A percentile compares a stretch with the other conserved stretches of the same genome.
phyloP scores from a whole-genome alignment of 2,113 vertebrate species.

The Plecotus auritus region DNA sequence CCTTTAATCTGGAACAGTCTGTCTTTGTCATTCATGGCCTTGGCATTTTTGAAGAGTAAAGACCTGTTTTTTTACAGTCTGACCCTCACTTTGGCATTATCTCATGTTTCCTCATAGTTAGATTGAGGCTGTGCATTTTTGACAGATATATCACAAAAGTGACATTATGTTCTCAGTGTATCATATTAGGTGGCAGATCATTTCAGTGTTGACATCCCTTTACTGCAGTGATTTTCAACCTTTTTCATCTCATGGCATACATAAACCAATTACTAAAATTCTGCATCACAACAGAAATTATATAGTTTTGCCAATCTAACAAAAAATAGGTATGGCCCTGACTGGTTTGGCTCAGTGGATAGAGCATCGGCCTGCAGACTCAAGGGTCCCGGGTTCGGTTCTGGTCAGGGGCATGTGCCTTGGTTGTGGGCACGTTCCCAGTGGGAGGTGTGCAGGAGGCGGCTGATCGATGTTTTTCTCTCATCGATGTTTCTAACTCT shows the following conservation, averaged over 20 bases:
- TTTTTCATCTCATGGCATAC: background rate
- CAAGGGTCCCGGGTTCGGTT: too few relatives aligned
- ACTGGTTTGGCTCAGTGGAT: too few relatives aligned
- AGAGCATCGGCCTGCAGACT: too few relatives aligned
- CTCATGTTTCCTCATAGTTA: background rate
- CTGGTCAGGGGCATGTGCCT: too few relatives aligned
- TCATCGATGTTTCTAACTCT: too few relatives aligned
- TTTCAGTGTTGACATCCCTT: background rate
- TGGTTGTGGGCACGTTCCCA: too few relatives aligned
- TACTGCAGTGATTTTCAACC: background rate
- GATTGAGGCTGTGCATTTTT: background rate
- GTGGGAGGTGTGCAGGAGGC: too few relatives aligned
- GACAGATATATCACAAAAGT: background rate
- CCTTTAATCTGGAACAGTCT: background rate
- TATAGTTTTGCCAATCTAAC: background rate
- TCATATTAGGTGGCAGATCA: background rate
- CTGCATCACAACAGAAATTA: background rate
- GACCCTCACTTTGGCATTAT: background rate
- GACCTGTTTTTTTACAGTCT: background rate
- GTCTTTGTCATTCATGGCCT: background rate
- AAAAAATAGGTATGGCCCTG: background rate
- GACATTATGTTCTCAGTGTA: background rate
- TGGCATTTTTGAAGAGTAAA: slow-evolving; percentile 23
- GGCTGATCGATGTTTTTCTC: too few relatives aligned
- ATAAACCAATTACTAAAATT: background rate